Conservation (phyloP, 2,113 vertebrate genomes). For the Charina bottae region DNA sequence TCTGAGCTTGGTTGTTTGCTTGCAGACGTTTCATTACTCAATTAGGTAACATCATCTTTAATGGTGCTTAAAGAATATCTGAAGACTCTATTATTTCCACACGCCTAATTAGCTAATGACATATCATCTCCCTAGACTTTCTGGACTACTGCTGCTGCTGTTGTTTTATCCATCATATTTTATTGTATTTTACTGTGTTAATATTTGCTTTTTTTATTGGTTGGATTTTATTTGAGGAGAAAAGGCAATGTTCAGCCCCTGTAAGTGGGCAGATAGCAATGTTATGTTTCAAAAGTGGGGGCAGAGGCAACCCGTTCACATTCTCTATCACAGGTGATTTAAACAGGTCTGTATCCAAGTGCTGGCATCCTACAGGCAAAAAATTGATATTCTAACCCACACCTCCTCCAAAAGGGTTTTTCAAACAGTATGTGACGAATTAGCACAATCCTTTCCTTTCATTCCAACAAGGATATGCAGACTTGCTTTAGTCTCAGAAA, state of each 20-base stretch:
- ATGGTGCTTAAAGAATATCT: not conserved
- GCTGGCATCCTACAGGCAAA: conserved; percentile 14
- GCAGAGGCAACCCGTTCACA: accelerated
- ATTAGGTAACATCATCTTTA: no score
- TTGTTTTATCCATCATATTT: not conserved
- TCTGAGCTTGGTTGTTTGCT: no score
- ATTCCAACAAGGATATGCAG: conserved; percentile 16
- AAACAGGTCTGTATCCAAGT: conserved; percentile 13
- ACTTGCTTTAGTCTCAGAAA: conserved; percentile 14
- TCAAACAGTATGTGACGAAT: conserved; percentile 26
- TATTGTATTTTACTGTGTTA: not conserved
- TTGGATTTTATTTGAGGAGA: not conserved
- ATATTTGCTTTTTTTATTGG: not conserved
- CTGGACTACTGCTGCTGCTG: not conserved
- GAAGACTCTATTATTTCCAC: not conserved
- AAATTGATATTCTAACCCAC: conserved; percentile 23
- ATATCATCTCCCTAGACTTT: not conserved
- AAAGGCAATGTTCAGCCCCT: not conserved
- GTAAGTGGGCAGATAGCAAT: not conserved
- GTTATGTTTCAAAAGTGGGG: not conserved
- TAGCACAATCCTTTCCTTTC: conserved; percentile 40
- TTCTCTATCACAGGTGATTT: conserved; percentile 2
- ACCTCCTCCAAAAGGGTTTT: not conserved
- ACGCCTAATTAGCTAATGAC: not conserved
- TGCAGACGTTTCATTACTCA: no score